Evolutionary conservation across 2,888 invertebrate genomes (phyloP).

Genomic region (Venustoraphidia nigricollis): DNA sequence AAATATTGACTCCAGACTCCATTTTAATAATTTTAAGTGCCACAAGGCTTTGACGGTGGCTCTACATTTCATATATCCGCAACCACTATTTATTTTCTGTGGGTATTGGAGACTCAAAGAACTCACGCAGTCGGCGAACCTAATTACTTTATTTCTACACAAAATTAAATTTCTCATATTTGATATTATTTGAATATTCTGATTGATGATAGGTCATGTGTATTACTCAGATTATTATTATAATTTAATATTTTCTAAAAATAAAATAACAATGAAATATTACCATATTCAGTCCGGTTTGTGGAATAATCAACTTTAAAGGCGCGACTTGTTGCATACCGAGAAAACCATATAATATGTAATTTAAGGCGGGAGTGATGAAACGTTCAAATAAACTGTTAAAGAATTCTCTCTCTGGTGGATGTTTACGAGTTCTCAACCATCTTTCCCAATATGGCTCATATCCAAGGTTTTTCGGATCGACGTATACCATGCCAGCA

Average conservation of each 20-base stretch:
- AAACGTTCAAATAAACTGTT: conserved; percentile 57
- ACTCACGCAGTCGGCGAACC: too few species aligned
- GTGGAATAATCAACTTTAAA: conserved; percentile 65
- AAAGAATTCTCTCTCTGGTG: conserved; percentile 27
- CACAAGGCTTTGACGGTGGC: too few species aligned
- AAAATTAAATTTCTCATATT: too few species aligned
- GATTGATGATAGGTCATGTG: too few species aligned
- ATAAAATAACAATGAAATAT: conserved; percentile 3
- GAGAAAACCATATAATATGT: conserved; percentile 54
- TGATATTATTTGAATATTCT: too few species aligned
- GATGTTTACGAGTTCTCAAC: conserved; percentile 40
- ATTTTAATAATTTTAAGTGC: too few species aligned
- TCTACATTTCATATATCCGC: too few species aligned
- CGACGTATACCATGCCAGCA: conserved; percentile 89
- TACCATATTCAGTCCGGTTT: conserved; percentile 76
- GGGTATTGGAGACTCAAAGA: too few species aligned
- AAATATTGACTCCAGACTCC: too few species aligned
- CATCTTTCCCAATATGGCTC: conserved; percentile 79
- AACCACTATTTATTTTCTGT: too few species aligned
- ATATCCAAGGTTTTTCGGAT: conserved; percentile 80
- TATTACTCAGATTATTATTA: too few species aligned
- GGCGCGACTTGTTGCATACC: conserved; percentile 59
- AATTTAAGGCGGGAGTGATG: conserved; percentile 52
- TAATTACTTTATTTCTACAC: too few species aligned
- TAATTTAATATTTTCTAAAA: conserved; percentile 3